phyloP scores from a whole-genome alignment of 2,797 vertebrate species.

The Spinibarbus caldwelli region DNA sequence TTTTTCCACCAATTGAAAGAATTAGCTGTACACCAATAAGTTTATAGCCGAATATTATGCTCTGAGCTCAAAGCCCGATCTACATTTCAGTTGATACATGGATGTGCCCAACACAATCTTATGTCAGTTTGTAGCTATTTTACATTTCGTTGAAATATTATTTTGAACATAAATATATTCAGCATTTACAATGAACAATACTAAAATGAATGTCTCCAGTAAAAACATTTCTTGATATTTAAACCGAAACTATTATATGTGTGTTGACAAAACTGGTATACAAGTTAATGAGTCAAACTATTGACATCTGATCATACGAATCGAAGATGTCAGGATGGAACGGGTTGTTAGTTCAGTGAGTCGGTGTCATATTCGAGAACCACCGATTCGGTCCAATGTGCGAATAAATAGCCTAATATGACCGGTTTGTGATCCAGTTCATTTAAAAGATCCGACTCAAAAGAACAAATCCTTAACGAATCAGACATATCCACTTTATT shows the following conservation, averaged over 20 bases:
- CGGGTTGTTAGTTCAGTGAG: neutral
- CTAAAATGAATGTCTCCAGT: neutral
- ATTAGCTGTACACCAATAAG: neutral
- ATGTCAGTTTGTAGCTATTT: neutral
- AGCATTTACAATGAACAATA: neutral
- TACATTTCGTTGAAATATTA: neutral
- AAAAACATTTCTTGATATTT: neutral
- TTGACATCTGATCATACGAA: too few relatives aligned
- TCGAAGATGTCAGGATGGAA: neutral
- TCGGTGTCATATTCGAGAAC: neutral
- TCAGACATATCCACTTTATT: neutral
- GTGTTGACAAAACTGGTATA: neutral
- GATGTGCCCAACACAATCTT: neutral
- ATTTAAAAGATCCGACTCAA: conserved; percentile 25
- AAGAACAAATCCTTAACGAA: neutral
- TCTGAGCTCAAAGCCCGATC: too few relatives aligned
- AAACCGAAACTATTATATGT: neutral
- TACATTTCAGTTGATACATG: neutral
- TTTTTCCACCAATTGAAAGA: neutral
- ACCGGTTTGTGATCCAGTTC: neutral
- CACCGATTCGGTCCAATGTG: neutral
- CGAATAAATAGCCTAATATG: too few relatives aligned
- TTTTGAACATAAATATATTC: neutral
- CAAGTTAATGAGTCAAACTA: neutral
- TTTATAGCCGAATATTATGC: neutral